Evolutionary conservation across 2,113 vertebrate species (phyloP).

Genomic region (Percina caprodes): DNA sequence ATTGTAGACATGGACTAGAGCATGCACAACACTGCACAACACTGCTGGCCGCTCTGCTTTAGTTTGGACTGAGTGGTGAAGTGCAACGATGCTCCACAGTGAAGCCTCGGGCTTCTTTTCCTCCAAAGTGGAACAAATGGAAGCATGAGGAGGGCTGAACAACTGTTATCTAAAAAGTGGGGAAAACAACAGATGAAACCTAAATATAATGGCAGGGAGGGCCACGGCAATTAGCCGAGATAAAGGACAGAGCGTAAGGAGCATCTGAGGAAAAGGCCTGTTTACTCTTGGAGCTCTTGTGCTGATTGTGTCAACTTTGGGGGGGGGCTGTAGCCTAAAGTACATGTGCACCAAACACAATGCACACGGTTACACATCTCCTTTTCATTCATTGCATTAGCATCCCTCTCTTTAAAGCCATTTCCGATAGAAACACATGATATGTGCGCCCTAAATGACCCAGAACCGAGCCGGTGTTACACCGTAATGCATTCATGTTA

Average conservation of each 20-base stretch:
- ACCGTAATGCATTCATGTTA: too few species aligned
- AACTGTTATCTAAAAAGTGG: conserved; percentile 37
- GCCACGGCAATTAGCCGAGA: neutral
- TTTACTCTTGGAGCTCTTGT: neutral
- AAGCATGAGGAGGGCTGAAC: conserved; percentile 34
- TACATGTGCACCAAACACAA: too few species aligned
- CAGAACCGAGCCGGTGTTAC: too few species aligned
- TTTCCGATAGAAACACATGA: too few species aligned
- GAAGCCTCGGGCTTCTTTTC: conserved; percentile 41
- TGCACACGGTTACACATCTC: too few species aligned
- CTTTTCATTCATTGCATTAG: too few species aligned
- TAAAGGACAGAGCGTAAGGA: neutral
- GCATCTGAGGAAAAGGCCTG: neutral
- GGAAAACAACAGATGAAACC: conserved; percentile 43
- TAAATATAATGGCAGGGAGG: conserved; percentile 5
- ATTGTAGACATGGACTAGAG: too few species aligned
- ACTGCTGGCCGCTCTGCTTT: neutral
- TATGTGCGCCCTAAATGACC: too few species aligned
- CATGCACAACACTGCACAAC: too few species aligned
- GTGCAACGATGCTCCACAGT: conserved; percentile 14
- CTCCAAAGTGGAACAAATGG: conserved; percentile 55
- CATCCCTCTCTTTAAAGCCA: too few species aligned
- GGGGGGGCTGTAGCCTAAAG: too few species aligned
- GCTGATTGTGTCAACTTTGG: neutral
- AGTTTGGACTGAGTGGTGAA: neutral